These are phyloP conservation scores for Idaea biselata DNA, from an alignment of 2,888 invertebrate species.

Conservation along the genomic window DNA sequence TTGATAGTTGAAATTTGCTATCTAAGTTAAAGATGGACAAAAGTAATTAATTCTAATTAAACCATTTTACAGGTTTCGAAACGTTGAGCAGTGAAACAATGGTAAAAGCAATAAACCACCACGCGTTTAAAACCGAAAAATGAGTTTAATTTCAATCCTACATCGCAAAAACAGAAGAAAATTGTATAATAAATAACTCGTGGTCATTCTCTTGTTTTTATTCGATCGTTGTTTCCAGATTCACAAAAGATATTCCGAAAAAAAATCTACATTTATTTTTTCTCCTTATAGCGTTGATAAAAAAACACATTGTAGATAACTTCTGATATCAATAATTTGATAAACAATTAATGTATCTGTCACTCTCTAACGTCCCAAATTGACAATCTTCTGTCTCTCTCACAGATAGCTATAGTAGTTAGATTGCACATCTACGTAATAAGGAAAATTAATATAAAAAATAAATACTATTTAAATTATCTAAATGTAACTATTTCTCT, in stretches of 20 bases:
- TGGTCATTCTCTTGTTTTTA: not conserved
- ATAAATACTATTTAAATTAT: slow-evolving; percentile 1
- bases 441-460: slow-evolving; percentile 16
- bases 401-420: slow-evolving; percentile 50
- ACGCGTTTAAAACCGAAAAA: too few relatives aligned
- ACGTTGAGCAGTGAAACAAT: too few relatives aligned
- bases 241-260: not conserved
- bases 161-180: too few relatives aligned
- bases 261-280: too few relatives aligned
- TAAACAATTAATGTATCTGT: slow-evolving; percentile 23
- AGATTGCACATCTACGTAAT: slow-evolving; percentile 47
- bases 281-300: too few relatives aligned
- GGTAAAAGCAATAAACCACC: too few relatives aligned
- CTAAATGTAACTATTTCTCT: slow-evolving; percentile 31
- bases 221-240: not conserved
- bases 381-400: slow-evolving; percentile 35
- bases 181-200: too few relatives aligned
- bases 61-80: too few relatives aligned
- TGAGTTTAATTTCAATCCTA: too few relatives aligned
- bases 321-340: slow-evolving; percentile 14
- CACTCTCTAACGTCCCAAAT: slow-evolving; percentile 25
- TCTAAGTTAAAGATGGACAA: too few relatives aligned
- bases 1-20: too few relatives aligned
- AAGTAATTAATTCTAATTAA: too few relatives aligned
- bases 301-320: not conserved